Conservation (phyloP, 2,113 vertebrate species). For the Mesembrinibis cayennensis region DNA sequence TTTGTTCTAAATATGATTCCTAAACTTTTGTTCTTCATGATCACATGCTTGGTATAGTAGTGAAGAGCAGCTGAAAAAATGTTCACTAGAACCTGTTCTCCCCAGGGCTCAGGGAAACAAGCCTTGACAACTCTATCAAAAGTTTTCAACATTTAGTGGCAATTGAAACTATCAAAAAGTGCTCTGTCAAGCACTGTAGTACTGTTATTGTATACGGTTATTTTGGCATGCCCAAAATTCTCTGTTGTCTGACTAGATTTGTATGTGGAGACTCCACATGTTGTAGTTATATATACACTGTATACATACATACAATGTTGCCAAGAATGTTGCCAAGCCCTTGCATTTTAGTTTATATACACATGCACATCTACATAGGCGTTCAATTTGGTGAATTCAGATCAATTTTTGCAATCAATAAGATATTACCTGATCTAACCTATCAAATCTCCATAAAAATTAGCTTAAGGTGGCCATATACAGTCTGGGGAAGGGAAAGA, state of each 20-base stretch:
- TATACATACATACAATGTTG: background rate
- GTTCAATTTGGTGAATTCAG: background rate
- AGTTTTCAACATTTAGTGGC: background rate
- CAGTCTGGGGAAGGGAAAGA: background rate
- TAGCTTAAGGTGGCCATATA: background rate
- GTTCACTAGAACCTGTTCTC: background rate
- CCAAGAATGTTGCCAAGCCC: background rate
- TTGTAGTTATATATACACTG: background rate
- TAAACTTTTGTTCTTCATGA: background rate
- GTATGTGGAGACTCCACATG: background rate
- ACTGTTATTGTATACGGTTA: background rate
- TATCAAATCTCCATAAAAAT: background rate
- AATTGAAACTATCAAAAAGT: background rate
- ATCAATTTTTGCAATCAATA: background rate
- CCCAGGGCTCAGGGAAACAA: background rate
- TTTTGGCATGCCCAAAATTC: background rate
- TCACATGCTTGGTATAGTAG: background rate
- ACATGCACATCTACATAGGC: background rate
- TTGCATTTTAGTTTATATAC: background rate
- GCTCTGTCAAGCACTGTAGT: background rate
- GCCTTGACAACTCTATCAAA: background rate
- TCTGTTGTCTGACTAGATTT: background rate
- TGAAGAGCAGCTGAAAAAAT: background rate
- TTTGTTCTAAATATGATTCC: background rate
- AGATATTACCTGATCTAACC: background rate